Evolutionary conservation across 2,888 invertebrate genomes (phyloP).

Genomic region (Sthenelais limicola): DNA sequence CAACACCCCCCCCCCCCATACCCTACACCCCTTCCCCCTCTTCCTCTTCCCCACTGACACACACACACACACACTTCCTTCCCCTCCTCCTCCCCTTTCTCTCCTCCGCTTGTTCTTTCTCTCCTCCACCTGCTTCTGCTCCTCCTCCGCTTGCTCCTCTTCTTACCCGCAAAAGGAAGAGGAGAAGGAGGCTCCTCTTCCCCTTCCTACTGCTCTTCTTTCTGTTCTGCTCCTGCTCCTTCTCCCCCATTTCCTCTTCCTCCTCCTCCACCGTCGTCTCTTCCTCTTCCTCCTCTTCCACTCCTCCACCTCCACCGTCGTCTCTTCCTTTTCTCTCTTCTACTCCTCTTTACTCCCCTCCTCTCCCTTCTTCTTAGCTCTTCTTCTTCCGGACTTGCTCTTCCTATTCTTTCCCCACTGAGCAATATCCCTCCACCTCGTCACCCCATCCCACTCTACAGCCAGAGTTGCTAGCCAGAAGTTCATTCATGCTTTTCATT

Average conservation of each 20-base stretch:
- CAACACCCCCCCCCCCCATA: not conserved
- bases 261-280: slow-evolving; percentile 33
- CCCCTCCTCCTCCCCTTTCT: slow-evolving; percentile 13
- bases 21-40: not conserved
- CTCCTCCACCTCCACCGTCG: slow-evolving; percentile 46
- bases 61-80: not conserved
- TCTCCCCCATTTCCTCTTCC: slow-evolving; percentile 8
- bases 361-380: no score
- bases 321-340: slow-evolving; percentile 41
- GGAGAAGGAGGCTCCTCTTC: not conserved
- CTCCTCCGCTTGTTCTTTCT: not conserved
- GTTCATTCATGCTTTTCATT: no score
- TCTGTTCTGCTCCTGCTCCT: not conserved
- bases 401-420: no score
- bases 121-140: not conserved
- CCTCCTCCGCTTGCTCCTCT: not conserved
- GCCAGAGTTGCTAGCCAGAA: no score
- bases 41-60: not conserved
- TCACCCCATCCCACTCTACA: no score
- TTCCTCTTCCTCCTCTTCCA: slow-evolving; percentile 30
- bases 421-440: no score
- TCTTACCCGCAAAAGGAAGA: not conserved
- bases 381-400: no score
- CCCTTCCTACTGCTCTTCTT: not conserved
- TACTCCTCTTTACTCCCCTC: slow-evolving; percentile 40